These are phyloP conservation scores for Prorops nasuta DNA, from an alignment of 1,140 invertebrate genomes.

Conservation along the genomic window DNA sequence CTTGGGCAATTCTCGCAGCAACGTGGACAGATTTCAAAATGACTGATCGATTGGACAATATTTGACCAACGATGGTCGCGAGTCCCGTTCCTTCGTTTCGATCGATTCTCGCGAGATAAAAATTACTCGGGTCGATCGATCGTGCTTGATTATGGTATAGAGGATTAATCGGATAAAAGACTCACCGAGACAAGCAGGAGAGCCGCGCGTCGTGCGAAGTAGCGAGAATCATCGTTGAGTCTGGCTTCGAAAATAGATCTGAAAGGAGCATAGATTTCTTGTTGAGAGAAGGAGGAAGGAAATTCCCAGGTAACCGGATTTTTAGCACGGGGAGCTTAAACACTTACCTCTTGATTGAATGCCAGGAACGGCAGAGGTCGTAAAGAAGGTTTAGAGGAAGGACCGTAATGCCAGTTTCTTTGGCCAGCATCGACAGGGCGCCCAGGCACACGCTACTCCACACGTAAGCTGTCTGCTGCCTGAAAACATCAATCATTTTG, in stretches of 20 bases:
- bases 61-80: no score
- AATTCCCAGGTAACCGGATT: no score
- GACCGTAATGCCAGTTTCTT: conserved; percentile 88
- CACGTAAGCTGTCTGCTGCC: conserved; percentile 54
- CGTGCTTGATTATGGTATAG: no score
- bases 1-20: neutral
- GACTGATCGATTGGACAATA: no score
- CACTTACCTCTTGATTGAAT: conserved; percentile 66
- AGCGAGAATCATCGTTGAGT: conserved; percentile 62
- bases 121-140: no score
- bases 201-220: conserved; percentile 61
- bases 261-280: conserved; percentile 29
- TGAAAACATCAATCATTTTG: conserved; percentile 31
- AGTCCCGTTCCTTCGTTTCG: no score
- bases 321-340: conserved; percentile 22
- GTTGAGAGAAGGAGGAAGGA: no score
- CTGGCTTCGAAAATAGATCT: conserved; percentile 60
- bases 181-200: conserved; percentile 64
- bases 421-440: conserved; percentile 83
- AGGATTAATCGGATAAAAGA: no score
- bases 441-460: conserved; percentile 68
- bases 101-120: no score
- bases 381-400: conserved; percentile 72
- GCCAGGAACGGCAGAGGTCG: conserved; percentile 72
- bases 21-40: neutral